phyloP scores from a whole-genome alignment of 2,888 invertebrate species.

The Hemithea aestivaria region DNA sequence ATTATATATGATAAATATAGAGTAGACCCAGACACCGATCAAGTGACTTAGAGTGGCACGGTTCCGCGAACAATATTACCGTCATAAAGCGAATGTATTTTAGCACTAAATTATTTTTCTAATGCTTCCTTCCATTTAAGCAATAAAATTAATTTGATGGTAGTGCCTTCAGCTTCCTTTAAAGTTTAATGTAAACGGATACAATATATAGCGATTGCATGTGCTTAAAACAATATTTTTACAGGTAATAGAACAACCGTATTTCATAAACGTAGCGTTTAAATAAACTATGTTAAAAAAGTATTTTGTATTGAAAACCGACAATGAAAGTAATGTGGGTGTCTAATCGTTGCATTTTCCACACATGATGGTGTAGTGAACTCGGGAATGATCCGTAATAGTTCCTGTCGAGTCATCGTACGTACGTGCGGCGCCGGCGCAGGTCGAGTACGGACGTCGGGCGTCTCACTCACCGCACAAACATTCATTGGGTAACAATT shows the following conservation, averaged over 20 bases:
- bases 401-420: constrained; percentile 56
- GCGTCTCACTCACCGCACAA: constrained; percentile 20
- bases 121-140: constrained; percentile 71
- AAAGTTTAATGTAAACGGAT: constrained; percentile 53
- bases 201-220: constrained; percentile 66
- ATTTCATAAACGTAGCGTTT: constrained; percentile 69
- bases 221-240: constrained; percentile 76
- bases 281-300: constrained; percentile 62
- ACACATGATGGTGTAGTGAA: constrained; percentile 55
- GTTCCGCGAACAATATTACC: constrained; percentile 48
- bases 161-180: constrained; percentile 77
- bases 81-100: constrained; percentile 58
- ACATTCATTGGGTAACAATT: constrained; percentile 61
- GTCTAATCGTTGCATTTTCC: constrained; percentile 73
- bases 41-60: constrained; percentile 54
- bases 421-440: background rate
- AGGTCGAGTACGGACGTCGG: no score
- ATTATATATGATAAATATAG: constrained; percentile 27
- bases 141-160: constrained; percentile 71
- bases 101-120: constrained; percentile 71
- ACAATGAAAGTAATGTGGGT: constrained; percentile 61
- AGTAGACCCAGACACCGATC: constrained; percentile 34
- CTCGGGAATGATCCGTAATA: constrained; percentile 48
- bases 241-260: constrained; percentile 74
- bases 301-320: constrained; percentile 67